Base-by-base conservation (phyloP, 2,797 vertebrate species). In the Prionace glauca region DNA sequence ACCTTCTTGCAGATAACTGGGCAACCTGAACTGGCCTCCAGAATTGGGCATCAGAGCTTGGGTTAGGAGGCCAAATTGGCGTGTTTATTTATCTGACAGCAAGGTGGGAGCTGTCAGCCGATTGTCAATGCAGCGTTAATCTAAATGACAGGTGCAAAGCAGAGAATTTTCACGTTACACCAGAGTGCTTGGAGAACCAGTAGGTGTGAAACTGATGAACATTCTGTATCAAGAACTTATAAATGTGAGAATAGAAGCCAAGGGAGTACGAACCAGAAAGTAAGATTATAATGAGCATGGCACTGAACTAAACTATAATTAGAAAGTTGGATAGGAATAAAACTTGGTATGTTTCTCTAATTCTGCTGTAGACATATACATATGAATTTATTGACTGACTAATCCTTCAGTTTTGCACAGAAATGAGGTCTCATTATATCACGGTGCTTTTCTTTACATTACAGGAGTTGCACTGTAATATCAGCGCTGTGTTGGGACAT, bases 131-230 rank as follows among this genome's bases (percentile, higher is more conserved):
- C 36, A 84, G 81, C 1, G 20, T 91, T 91, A n/a, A n/a, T 91
- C 62, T n/a, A 90, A 94, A 71, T 16, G 93, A 94, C 36, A 94
- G 45, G 69, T 72, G 69, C 41, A 74, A 74, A 71, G 36, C 74
- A 32, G 41, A 74, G 67, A 94, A 45, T 94, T 72, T 71, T 50
- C 69, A 94, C 93, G 45, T 94, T 50, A 50, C 11, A 45, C 69
- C 26, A 45, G 69, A 26, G 92, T 36, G 88, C 62, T 91, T 18
- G 67, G 88, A 32, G 32, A 91, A 32, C 60, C 12, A 71, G 67
- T 69, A 72, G 69, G 93, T 94, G 93, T 94, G 69, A 94, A 74
- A 29, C 26, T 0, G 41, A 74, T 91, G 60, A 94, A 71, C 93
- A 26, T 94, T 72, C 36, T 50, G 32, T 67, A 36, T n/a, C 8